Evolutionary conservation across 2,888 invertebrate genomes (phyloP).

Genomic region (Matsumyia berberina): DNA sequence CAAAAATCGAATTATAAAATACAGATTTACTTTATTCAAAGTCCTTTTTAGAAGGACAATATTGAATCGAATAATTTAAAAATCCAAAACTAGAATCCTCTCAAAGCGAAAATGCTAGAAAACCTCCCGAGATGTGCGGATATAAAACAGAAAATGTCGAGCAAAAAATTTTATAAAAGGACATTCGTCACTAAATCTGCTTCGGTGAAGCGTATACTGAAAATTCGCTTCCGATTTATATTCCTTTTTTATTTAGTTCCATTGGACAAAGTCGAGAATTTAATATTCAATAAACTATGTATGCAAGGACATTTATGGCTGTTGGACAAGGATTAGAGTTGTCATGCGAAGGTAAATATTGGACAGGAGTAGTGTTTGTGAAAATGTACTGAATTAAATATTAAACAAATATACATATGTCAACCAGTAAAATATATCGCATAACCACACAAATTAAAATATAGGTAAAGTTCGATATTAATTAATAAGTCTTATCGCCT

Average conservation of each 20-base stretch:
- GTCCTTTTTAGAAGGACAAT: constrained; percentile 22
- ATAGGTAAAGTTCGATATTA: too few species aligned
- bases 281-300: constrained; percentile 31
- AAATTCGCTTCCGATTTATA: background rate
- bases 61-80: constrained; percentile 34
- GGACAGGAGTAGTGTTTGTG: background rate
- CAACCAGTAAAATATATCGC: too few species aligned
- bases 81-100: constrained; percentile 5
- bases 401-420: too few species aligned
- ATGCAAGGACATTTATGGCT: background rate
- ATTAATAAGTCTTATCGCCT: too few species aligned
- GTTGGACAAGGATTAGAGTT: background rate
- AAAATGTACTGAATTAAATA: too few species aligned
- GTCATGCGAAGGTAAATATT: background rate
- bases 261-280: constrained; percentile 9
- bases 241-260: background rate
- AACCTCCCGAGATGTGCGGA: constrained; percentile 7
- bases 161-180: constrained; percentile 34
- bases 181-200: constrained; percentile 48
- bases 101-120: constrained; percentile 9
- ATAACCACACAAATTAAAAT: too few species aligned
- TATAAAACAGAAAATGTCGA: background rate
- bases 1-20: constrained; percentile 46
- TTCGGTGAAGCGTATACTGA: constrained; percentile 20
- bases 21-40: constrained; percentile 48